Conservation (phyloP, 2,888 invertebrate species). For the Ormyrus rosae region DNA sequence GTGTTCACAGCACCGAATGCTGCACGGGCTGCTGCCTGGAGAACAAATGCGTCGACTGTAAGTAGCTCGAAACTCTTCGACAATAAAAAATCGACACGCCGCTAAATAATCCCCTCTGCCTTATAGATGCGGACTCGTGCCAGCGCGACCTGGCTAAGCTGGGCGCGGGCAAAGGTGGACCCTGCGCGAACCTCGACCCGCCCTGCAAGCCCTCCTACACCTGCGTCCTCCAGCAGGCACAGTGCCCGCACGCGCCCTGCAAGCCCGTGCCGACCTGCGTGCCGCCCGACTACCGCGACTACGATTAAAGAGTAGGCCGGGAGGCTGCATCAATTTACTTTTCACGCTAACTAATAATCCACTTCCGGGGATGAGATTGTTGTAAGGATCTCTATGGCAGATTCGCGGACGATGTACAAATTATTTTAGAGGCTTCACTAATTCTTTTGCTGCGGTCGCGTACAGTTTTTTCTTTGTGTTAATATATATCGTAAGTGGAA, state of each 20-base stretch:
- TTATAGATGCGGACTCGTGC: conserved; percentile 59
- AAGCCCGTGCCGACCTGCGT: conserved; percentile 62
- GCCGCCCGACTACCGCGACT: conserved; percentile 60
- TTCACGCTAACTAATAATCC: too few species aligned
- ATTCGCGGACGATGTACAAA: too few species aligned
- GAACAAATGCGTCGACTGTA: conserved; percentile 61
- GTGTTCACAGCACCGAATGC: conserved; percentile 60
- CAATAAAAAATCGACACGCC: background rate
- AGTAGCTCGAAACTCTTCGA: conserved; percentile 36
- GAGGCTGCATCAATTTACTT: too few species aligned
- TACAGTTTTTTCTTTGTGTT: too few species aligned
- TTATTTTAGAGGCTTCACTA: too few species aligned
- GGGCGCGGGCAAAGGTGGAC: conserved; percentile 59
- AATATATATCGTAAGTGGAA: too few species aligned
- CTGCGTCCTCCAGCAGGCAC: conserved; percentile 60
- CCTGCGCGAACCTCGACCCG: conserved; percentile 59
- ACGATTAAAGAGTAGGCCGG: conserved; percentile 45
- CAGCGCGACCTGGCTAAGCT: conserved; percentile 57
- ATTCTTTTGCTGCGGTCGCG: too few species aligned
- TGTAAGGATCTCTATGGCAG: too few species aligned
- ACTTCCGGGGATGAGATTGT: too few species aligned
- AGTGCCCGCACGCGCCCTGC: conserved; percentile 60
- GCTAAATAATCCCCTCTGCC: too few species aligned
- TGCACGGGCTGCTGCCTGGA: conserved; percentile 62
- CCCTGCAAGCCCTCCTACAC: conserved; percentile 58